Base-by-base conservation (phyloP, 1,140 invertebrate genomes). In the Zaprionus africanus region DNA sequence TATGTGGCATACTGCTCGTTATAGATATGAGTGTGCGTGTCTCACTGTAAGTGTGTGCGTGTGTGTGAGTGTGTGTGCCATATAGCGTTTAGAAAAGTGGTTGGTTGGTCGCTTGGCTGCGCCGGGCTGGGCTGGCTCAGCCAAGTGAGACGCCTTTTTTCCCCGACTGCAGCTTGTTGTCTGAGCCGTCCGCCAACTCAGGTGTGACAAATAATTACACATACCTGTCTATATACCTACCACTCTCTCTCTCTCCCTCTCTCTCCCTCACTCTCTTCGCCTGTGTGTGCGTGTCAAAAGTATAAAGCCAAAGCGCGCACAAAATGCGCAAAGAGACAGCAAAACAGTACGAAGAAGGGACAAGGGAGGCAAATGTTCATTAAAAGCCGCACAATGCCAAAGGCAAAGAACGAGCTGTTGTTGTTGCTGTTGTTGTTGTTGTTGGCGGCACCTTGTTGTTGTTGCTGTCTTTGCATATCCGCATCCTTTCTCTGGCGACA, bases 131-230 rank as follows among this genome's bases (percentile, higher is more conserved):
- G 53, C 74, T 83, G 86, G 84, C 71, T 79, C 84, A 87, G 84
- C 83, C 83, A 83, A 78, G 83, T 86, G 83, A 86, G 84, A 88
- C 83, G 83, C 83, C 68, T 87, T 86, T 80, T 72, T 86, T 83
- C 59, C 56, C 54, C 61, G 34, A 31, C 62, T 51, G 28, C 19
- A 56, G 63, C 49, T 60, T 68, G 72, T 69, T 77, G 76, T 79
- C 83, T 82, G 82, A 67, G 57, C 64, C 66, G 77, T 36, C 61
- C 78, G 87, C 79, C 74, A 87, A 90, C 86, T 91, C 86, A 90
- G 86, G 86, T 90, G 86, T 90, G 86, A 90, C 86, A 90, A 90
- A 90, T 90, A 91, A 90, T 90, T 90, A 90, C 85, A 86, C 87
- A 82, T 86, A 86, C 54, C 76, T 86, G 76, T 77, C 82, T 57